Percentiles rank a stretch among this genome's conserved stretches.
These are phyloP conservation scores for Fragum fragum DNA, from an alignment of 2,888 invertebrate species.

Conservation along the genomic window DNA sequence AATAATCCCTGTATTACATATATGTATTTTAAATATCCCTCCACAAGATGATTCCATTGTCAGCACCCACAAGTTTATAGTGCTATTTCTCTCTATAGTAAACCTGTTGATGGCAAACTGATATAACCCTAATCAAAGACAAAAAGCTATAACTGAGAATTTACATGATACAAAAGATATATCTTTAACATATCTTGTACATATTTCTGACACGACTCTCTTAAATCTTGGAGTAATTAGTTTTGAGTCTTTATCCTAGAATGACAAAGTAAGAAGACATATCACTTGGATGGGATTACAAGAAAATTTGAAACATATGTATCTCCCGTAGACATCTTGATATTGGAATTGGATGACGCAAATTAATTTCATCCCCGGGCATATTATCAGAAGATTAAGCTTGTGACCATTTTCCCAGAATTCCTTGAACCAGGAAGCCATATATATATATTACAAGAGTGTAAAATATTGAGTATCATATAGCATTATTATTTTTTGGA, in stretches of 20 bases:
- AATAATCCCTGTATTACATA: no score
- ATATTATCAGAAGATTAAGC: conserved; percentile 6
- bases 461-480: conserved; percentile 1
- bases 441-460: not conserved
- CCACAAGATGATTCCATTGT: no score
- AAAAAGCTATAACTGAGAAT: no score
- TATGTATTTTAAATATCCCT: no score
- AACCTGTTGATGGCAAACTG: no score
- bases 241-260: conserved; percentile 9
- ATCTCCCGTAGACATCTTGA: conserved; percentile 23
- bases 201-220: conserved; percentile 6
- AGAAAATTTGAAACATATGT: conserved; percentile 18
- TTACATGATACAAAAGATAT: no score
- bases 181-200: not conserved
- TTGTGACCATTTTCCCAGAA: not conserved
- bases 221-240: conserved; percentile 13
- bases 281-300: not conserved
- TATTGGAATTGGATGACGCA: conserved; percentile 10
- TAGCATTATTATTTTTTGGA: no score
- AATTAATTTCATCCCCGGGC: conserved; percentile 12
- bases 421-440: not conserved
- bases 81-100: no score
- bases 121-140: no score
- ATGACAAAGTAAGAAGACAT: conserved; percentile 18
- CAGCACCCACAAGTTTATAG: no score